phyloP scores from a whole-genome alignment of 1,140 invertebrate species.

The Drosophila lowei region DNA sequence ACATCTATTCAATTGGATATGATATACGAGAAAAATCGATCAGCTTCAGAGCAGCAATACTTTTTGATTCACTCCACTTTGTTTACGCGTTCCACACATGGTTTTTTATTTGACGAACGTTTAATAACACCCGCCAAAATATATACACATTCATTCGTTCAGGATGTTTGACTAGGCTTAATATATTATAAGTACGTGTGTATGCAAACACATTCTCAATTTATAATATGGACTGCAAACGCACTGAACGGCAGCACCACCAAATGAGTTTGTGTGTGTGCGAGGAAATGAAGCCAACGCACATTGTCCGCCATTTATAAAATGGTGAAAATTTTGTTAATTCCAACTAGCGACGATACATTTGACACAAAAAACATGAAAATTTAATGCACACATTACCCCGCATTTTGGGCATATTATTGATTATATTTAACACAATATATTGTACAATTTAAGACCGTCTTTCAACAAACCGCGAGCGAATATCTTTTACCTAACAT shows the following conservation, averaged over 20 bases:
- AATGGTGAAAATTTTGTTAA: slow-evolving; percentile 60
- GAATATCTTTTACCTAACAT: slow-evolving; percentile 72
- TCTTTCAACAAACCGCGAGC: slow-evolving; percentile 39
- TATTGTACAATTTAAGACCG: slow-evolving; percentile 71
- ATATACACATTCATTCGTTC: not conserved
- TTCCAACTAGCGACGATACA: slow-evolving; percentile 4
- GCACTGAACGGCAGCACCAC: slow-evolving; percentile 18
- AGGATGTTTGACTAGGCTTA: slow-evolving; percentile 2
- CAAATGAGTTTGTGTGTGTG: slow-evolving; percentile 25
- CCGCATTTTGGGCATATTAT: slow-evolving; percentile 44
- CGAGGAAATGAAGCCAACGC: slow-evolving; percentile 70
- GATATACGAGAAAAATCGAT: slow-evolving; percentile 50
- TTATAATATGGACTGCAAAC: slow-evolving; percentile 1
- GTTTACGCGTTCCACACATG: not conserved
- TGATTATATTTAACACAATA: slow-evolving; percentile 49
- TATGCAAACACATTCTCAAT: slow-evolving; percentile 10
- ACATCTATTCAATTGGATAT: slow-evolving; percentile 26
- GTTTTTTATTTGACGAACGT: not conserved
- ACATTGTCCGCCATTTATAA: slow-evolving; percentile 81
- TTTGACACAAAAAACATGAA: slow-evolving; percentile 22
- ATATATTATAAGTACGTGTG: slow-evolving; percentile 28
- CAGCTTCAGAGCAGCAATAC: slow-evolving; percentile 13
- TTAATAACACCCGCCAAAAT: slow-evolving; percentile 31
- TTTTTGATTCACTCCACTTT: not conserved
- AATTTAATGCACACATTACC: slow-evolving; percentile 14